Percentiles rank a stretch among this genome's conserved stretches.
phyloP scores from a whole-genome alignment of 37 sponge, comb jelly and placozoan species.

The Aphrocallistes beatrix region DNA sequence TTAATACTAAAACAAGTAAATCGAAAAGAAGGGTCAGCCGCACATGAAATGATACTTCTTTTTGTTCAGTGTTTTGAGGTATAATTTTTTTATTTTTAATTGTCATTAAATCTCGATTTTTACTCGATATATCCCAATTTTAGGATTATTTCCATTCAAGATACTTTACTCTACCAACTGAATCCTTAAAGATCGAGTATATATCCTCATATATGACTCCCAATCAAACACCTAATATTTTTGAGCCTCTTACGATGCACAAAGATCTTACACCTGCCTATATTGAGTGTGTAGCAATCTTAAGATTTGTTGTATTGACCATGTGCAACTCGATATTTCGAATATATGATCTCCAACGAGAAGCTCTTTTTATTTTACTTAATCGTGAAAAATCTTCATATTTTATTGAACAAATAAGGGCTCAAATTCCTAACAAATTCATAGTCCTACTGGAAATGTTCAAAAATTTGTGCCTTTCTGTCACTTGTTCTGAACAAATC shows the following conservation, averaged over 20 bases:
- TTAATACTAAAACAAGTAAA: not conserved
- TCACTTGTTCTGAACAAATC: not conserved
- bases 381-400: not conserved
- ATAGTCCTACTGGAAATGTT: not conserved
- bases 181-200: not conserved
- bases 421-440: not conserved
- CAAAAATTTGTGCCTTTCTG: not conserved
- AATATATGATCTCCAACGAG: not conserved
- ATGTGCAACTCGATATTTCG: not conserved
- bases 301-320: not conserved
- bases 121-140: not conserved
- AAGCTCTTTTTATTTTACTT: not conserved
- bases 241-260: not conserved
- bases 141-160: not conserved
- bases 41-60: not conserved
- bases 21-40: not conserved
- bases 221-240: not conserved
- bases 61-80: slow-evolving; percentile 13
- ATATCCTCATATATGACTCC: not conserved
- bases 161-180: not conserved
- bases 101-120: not conserved
- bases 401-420: not conserved
- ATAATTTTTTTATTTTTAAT: not conserved
- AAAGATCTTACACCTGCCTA: not conserved
- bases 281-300: not conserved